Evolutionary conservation across 2,113 vertebrate genomes (phyloP).

Genomic region (Clarias magur): DNA sequence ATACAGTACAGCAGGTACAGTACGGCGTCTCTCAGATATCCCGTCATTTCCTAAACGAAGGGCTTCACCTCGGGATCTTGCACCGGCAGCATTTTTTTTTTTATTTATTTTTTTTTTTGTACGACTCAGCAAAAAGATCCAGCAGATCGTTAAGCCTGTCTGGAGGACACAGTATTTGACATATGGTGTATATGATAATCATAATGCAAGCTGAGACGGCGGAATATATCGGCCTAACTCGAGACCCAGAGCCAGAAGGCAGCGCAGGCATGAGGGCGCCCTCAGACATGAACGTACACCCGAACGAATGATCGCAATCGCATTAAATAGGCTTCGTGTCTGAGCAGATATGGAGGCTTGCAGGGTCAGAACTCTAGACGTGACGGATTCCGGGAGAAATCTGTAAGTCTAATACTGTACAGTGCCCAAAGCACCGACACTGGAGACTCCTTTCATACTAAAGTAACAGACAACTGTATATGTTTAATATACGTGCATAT

Average conservation of each 20-base stretch:
- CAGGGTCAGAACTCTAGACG: neutral
- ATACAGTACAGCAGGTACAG: neutral
- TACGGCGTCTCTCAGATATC: neutral
- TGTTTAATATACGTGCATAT: too few relatives aligned
- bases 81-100: conserved; percentile 6
- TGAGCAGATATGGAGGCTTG: neutral
- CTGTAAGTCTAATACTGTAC: neutral
- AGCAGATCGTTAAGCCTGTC: conserved; percentile 26
- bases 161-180: conserved; percentile 28
- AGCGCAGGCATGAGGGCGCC: neutral
- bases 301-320: neutral
- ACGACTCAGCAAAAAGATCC: conserved; percentile 16
- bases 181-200: conserved; percentile 44
- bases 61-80: conserved; percentile 4
- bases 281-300: neutral
- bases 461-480: too few relatives aligned
- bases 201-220: conserved; percentile 1
- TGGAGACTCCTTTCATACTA: too few relatives aligned
- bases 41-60: neutral
- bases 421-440: too few relatives aligned
- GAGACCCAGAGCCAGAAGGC: neutral
- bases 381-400: neutral
- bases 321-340: neutral
- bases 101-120: conserved; percentile 12
- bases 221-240: neutral